phyloP scores from a whole-genome alignment of 2,113 vertebrate genomes.

The Cheirogaleus medius region DNA sequence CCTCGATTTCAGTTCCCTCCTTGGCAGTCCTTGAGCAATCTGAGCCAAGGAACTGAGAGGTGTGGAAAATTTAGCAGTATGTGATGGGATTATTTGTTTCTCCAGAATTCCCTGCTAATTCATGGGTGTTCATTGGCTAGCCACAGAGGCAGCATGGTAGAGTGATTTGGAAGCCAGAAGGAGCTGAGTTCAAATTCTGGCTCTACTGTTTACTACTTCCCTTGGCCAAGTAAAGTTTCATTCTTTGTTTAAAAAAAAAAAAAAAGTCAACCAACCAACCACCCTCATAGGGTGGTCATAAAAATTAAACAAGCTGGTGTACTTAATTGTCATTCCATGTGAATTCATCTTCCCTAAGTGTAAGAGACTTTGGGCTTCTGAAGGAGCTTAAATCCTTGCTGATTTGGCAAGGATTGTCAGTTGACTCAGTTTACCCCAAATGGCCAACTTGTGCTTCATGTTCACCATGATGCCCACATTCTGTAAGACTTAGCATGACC shows the following conservation, averaged over 20 bases:
- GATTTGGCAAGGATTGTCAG: not conserved
- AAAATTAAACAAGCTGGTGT: not conserved
- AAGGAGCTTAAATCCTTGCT: not conserved
- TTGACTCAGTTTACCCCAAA: not conserved
- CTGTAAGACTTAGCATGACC: not conserved
- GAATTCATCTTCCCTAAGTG: not conserved
- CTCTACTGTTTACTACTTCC: not conserved
- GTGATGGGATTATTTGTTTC: not conserved
- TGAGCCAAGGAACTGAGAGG: not conserved
- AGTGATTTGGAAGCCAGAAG: not conserved
- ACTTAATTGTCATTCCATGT: too few species aligned
- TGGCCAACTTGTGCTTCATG: not conserved
- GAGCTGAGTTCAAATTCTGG: not conserved
- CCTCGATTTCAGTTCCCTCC: not conserved
- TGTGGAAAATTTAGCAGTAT: not conserved
- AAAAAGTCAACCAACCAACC: not conserved
- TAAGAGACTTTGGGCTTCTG: not conserved
- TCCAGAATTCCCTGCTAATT: not conserved
- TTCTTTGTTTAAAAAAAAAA: not conserved
- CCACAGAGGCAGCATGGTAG: accelerated
- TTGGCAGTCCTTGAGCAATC: not conserved
- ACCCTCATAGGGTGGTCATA: not conserved
- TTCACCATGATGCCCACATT: not conserved
- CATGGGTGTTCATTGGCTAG: not conserved
- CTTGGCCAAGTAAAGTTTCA: not conserved